Evolutionary conservation across 2,888 invertebrate genomes (phyloP).

Genomic region (Spicauda simplicius): DNA sequence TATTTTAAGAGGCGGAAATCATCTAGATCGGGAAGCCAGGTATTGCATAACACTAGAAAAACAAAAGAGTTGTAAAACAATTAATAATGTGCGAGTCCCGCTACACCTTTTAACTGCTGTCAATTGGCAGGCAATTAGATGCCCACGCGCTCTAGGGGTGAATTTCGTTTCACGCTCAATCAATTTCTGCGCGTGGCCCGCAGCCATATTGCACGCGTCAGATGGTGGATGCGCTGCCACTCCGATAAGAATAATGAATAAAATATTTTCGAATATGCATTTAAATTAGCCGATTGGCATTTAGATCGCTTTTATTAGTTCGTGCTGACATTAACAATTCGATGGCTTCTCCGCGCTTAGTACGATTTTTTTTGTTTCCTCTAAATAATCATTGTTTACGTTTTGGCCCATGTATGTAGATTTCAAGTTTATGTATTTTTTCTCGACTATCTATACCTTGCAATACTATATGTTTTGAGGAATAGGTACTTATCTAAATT

Average conservation of each 20-base stretch:
- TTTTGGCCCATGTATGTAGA: no score
- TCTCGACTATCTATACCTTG: no score
- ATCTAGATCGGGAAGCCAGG: not conserved
- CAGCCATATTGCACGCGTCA: constrained; percentile 84
- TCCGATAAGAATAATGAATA: constrained; percentile 60
- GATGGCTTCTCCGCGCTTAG: no score
- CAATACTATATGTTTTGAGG: no score
- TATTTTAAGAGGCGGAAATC: not conserved
- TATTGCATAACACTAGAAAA: constrained; percentile 7
- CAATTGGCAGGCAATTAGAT: constrained; percentile 79
- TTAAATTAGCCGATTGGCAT: constrained; percentile 5
- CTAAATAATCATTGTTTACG: no score
- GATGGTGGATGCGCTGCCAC: constrained; percentile 65
- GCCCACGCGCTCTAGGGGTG: constrained; percentile 74
- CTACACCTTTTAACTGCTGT: constrained; percentile 50
- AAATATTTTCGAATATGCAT: constrained; percentile 45
- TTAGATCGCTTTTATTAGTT: not conserved
- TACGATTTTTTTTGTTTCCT: no score
- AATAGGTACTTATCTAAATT: no score
- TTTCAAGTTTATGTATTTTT: no score
- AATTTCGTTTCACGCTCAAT: constrained; percentile 84
- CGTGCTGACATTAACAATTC: not conserved
- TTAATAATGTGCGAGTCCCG: constrained; percentile 26
- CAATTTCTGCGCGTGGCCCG: constrained; percentile 81
- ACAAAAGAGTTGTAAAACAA: constrained; percentile 25